Conservation (phyloP, 2,888 invertebrate species). For the Lampropteryx suffumata region DNA sequence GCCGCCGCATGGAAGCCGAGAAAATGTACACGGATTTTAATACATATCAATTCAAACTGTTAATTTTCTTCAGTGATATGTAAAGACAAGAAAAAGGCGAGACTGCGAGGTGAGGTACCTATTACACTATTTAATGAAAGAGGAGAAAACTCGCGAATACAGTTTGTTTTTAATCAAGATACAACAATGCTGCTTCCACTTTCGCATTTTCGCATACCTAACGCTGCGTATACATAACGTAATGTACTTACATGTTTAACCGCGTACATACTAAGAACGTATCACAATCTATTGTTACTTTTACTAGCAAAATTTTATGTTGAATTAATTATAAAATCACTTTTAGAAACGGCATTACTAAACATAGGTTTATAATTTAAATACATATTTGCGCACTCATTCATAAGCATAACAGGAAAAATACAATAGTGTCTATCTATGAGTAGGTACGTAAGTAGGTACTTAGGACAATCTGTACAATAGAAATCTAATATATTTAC, state of each 20-base stretch:
- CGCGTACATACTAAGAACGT: not conserved
- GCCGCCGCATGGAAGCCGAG: conserved; percentile 48
- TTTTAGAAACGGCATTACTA: not conserved
- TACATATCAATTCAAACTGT: conserved; percentile 26
- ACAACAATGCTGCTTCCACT: conserved; percentile 36
- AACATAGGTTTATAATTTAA: no score
- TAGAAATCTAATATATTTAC: no score
- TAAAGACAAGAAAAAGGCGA: conserved; percentile 15
- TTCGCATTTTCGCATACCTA: conserved; percentile 31
- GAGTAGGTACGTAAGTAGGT: not conserved
- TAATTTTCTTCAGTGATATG: conserved; percentile 14
- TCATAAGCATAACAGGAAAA: conserved; percentile 14
- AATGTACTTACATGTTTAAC: conserved; percentile 9
- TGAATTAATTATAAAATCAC: not conserved
- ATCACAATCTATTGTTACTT: not conserved
- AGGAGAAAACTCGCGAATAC: conserved; percentile 15
- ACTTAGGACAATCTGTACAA: no score
- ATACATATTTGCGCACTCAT: no score
- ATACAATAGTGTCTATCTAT: not conserved
- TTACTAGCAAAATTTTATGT: not conserved
- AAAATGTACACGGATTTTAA: conserved; percentile 44
- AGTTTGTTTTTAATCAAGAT: conserved; percentile 35
- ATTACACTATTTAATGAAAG: conserved; percentile 3
- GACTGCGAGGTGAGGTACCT: conserved; percentile 27
- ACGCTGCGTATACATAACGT: conserved; percentile 6